Conservation (phyloP, 2,113 vertebrate species). For the Cheilinus undulatus region DNA sequence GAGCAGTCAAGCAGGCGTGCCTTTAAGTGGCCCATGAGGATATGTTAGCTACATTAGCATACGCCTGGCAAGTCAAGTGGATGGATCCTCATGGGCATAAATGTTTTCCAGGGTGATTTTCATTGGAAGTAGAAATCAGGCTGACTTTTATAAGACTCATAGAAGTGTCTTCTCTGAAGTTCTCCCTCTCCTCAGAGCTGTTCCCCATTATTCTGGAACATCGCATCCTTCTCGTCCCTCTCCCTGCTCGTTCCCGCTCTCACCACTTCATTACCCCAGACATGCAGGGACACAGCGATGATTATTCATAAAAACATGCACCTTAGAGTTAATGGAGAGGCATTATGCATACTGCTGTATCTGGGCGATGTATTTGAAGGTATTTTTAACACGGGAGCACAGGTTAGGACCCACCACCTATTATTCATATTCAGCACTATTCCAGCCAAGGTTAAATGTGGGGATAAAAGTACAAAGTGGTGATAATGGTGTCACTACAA, state of each 20-base stretch:
- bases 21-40: no score
- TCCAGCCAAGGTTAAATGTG: constrained; percentile 73
- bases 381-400: constrained; percentile 62
- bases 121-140: constrained; percentile 3
- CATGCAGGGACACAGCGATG: constrained; percentile 46
- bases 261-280: constrained; percentile 38
- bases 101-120: constrained; percentile 31
- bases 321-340: constrained; percentile 60
- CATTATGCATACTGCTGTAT: constrained; percentile 59
- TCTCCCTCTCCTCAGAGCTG: neutral
- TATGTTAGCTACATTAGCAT: neutral
- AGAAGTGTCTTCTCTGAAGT: constrained; percentile 21
- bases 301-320: constrained; percentile 64
- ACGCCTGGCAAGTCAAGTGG: constrained; percentile 2
- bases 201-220: constrained; percentile 40
- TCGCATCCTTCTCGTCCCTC: constrained; percentile 26
- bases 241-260: neutral
- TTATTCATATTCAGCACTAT: constrained; percentile 66
- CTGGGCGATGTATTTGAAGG: constrained; percentile 58
- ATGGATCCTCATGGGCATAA: constrained; percentile 5
- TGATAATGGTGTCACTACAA: constrained; percentile 62
- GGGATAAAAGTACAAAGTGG: constrained; percentile 57
- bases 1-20: no score
- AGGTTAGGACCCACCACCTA: constrained; percentile 58
- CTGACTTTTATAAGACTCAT: constrained; percentile 13